phyloP scores from a whole-genome alignment of 1,140 invertebrate species.

The Polypedilum pembai region DNA sequence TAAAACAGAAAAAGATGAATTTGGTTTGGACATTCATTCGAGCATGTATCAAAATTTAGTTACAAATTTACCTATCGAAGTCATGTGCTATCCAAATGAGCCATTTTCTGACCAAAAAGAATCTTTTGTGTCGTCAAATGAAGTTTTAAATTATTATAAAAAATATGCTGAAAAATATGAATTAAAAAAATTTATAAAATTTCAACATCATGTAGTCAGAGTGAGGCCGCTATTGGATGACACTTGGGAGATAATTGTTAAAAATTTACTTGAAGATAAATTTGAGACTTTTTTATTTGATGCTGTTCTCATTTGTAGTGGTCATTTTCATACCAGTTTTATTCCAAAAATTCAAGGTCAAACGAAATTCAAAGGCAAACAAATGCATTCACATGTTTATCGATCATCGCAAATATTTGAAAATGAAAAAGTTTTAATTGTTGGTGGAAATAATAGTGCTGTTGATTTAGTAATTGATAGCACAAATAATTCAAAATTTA shows the following conservation, averaged over 20 bases:
- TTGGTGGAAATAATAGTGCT: constrained; percentile 62
- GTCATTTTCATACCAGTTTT: constrained; percentile 60
- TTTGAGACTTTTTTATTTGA: constrained; percentile 53
- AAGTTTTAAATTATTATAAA: constrained; percentile 73
- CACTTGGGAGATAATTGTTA: constrained; percentile 55
- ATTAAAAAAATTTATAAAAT: constrained; percentile 61
- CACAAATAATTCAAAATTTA: constrained; percentile 25
- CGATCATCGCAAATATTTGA: constrained; percentile 51
- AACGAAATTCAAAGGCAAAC: constrained; percentile 54
- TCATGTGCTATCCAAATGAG: constrained; percentile 46
- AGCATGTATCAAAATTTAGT: constrained; percentile 50
- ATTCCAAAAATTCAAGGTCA: constrained; percentile 53
- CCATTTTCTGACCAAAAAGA: background rate
- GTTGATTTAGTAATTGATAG: constrained; percentile 51
- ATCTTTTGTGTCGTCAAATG: constrained; percentile 33
- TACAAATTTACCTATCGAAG: constrained; percentile 63
- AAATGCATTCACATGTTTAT: constrained; percentile 63
- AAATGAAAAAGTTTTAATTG: constrained; percentile 52
- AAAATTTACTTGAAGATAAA: constrained; percentile 48
- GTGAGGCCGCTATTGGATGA: constrained; percentile 45
- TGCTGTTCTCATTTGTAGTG: constrained; percentile 73
- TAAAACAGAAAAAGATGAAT: constrained; percentile 54
- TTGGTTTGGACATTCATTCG: constrained; percentile 70
- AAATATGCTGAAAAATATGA: constrained; percentile 64
- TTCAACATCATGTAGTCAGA: constrained; percentile 55